A percentile compares a stretch with the other conserved stretches of the same genome.
These are phyloP conservation scores for Neopelma chrysocephalum DNA, from an alignment of 2,797 vertebrate species.

Conservation along the genomic window DNA sequence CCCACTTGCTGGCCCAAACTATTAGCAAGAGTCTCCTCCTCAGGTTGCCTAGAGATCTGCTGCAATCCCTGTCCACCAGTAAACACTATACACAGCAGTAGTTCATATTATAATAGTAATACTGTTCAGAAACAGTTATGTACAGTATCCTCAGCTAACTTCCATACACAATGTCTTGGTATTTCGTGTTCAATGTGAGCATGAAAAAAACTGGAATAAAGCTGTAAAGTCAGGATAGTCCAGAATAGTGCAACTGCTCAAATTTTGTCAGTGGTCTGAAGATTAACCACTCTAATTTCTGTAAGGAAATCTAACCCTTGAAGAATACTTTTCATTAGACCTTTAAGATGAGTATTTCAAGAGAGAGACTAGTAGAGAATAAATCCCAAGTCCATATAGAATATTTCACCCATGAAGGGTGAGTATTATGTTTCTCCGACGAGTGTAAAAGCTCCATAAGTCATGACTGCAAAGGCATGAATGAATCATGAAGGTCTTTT, in stretches of 20 bases:
- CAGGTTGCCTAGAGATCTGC: not conserved
- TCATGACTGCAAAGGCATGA: constrained; percentile 20
- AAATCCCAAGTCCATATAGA: constrained; percentile 9
- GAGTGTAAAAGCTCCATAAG: constrained; percentile 38
- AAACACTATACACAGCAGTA: not conserved
- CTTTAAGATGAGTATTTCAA: not conserved
- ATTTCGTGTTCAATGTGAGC: not conserved
- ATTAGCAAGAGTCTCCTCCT: not conserved
- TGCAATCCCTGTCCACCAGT: not conserved
- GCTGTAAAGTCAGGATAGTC: not conserved
- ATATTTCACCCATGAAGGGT: constrained; percentile 63
- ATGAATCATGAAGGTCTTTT: constrained; percentile 51
- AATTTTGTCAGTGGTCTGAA: not conserved
- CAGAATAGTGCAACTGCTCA: not conserved
- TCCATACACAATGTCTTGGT: not conserved
- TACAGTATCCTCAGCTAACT: not conserved
- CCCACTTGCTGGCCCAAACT: not conserved
- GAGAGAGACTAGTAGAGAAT: not conserved
- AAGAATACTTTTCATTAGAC: not conserved
- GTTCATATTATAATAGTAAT: not conserved
- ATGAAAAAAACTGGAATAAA: not conserved
- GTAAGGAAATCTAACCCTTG: not conserved
- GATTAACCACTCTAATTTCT: not conserved
- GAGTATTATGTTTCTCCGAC: constrained; percentile 50
- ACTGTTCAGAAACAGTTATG: not conserved